Base-by-base conservation (phyloP, 2,797 vertebrate species). In the Coranthus polyacanthus region DNA sequence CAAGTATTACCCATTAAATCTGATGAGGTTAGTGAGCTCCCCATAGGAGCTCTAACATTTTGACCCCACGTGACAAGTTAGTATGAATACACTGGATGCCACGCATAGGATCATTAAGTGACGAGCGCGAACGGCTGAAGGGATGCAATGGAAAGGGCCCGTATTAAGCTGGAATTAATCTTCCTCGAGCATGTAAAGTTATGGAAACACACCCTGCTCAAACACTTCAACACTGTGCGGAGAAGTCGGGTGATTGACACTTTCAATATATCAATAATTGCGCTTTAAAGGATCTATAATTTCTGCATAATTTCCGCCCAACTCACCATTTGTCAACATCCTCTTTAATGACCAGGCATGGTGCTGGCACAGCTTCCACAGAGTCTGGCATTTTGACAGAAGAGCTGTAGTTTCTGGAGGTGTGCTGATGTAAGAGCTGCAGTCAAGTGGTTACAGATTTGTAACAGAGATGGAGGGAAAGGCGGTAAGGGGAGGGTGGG, bases 361-460 rank as follows among this genome's bases (percentile, higher is more conserved):
- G 61, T 42, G 92, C 81, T 68, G 92, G 88, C 39, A 68, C 72
- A 1, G 79, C 71, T 44, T 87, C 83, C 9, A 85, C 79, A 37
- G 51, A 89, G 45, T 95, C 94, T 47, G 94, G 96, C 93, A 96
- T 97, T 92, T 92, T 95, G 91, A 95, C 77, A 94, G 87, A 49
- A 38, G 34, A 81, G 94, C 93, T 1, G 92, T 92, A 76, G 92
- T 93, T 94, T 75, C 92, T 94, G 83, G 93, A 94, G 89, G 93
- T 94, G 85, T 90, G 86, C 71, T 94, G 91, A 82, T 94, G 71
- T 60, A 56, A 52, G 76, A 53, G 78, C 84, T 81, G 72, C 53
- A 76, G 81, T 85, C 67, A 68, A 75, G 60, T 66, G 72, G 68
- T 76, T 50, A 82, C 5, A 50, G 64, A 74, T 64, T 55, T 60